phyloP scores from a whole-genome alignment of 2,113 vertebrate genomes.

The Mohoua ochrocephala region DNA sequence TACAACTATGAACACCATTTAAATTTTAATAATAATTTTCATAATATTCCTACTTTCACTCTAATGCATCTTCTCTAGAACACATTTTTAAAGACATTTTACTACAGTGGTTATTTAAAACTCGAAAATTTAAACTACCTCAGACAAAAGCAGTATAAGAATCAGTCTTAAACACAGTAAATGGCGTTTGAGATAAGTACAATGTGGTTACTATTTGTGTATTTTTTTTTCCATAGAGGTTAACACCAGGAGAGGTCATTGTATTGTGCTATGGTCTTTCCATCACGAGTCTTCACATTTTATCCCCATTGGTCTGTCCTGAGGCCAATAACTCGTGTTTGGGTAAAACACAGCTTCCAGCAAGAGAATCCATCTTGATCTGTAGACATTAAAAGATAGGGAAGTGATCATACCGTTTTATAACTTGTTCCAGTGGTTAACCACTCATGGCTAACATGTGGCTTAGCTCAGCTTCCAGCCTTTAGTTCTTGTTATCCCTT shows the following conservation, averaged over 20 bases:
- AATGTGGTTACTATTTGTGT: background rate
- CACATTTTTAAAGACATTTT: background rate
- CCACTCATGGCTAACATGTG: constrained; percentile 34
- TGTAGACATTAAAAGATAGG: constrained; percentile 13
- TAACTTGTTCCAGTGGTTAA: constrained; percentile 53
- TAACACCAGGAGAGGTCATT: background rate
- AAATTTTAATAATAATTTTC: background rate
- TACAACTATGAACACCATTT: background rate
- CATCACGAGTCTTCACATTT: background rate
- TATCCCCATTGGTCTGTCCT: background rate
- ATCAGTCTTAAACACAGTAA: background rate
- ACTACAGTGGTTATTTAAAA: background rate
- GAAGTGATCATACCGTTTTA: constrained; percentile 32
- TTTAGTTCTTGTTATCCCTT: constrained; percentile 23
- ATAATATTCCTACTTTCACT: background rate
- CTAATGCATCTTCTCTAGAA: background rate
- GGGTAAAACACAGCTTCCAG: background rate
- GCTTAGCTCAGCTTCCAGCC: constrained; percentile 25
- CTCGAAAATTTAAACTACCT: background rate
- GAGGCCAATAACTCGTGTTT: background rate
- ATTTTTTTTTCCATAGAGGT: background rate
- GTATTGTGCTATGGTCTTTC: background rate
- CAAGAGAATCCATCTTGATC: background rate
- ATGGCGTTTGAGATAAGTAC: background rate
- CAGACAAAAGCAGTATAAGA: background rate